phyloP scores from a whole-genome alignment of 2,888 invertebrate genomes.

The Cataglyphis livida region DNA sequence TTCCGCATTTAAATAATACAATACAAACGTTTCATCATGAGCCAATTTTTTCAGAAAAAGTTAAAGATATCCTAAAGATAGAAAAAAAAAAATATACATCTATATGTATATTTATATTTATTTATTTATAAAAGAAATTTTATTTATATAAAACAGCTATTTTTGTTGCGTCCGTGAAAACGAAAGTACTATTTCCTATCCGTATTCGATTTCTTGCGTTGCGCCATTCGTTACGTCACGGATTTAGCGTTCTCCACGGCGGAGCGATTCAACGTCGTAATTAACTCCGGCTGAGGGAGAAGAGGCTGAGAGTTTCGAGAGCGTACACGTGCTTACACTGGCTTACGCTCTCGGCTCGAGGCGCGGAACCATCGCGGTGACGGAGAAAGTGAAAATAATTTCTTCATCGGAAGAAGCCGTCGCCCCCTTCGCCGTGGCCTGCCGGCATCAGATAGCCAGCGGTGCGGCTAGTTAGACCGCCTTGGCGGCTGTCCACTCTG shows the following conservation, averaged over 20 bases:
- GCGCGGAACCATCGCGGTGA: not conserved
- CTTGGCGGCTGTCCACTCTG: slow-evolving; percentile 39
- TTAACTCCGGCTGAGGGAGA: slow-evolving; percentile 28
- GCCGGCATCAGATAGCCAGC: slow-evolving; percentile 47
- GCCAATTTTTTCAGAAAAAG: not conserved
- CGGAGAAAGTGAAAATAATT: slow-evolving; percentile 70
- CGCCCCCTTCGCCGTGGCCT: slow-evolving; percentile 36
- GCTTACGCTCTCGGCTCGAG: slow-evolving; percentile 40
- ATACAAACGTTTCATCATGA: not conserved
- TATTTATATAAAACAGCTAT: not conserved
- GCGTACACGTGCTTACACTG: slow-evolving; percentile 30
- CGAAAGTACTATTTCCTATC: not conserved
- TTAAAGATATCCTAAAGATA: not conserved
- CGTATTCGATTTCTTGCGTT: slow-evolving; percentile 38
- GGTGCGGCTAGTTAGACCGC: slow-evolving; percentile 60
- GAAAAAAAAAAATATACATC: not conserved
- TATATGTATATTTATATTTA: not conserved
- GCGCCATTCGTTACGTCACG: slow-evolving; percentile 42
- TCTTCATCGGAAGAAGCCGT: slow-evolving; percentile 50
- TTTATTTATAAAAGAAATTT: not conserved
- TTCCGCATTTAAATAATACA: not conserved
- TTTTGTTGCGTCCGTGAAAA: slow-evolving; percentile 21
- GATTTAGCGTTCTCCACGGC: slow-evolving; percentile 29
- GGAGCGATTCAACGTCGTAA: slow-evolving; percentile 44
- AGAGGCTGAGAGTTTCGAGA: slow-evolving; percentile 39